These are phyloP conservation scores for Agrilus cyanescens DNA, from an alignment of 2,888 invertebrate genomes.

Conservation along the genomic window DNA sequence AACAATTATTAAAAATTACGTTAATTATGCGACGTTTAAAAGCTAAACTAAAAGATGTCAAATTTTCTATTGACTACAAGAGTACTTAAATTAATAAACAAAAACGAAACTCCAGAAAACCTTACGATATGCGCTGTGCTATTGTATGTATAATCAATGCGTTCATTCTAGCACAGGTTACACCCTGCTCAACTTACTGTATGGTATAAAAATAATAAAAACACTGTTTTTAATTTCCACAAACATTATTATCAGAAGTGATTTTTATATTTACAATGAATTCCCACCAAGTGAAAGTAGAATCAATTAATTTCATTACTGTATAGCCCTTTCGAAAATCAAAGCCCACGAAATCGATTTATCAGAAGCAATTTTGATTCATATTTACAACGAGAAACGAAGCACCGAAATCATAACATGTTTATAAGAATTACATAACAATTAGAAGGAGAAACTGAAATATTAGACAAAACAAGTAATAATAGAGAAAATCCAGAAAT, in stretches of 20 bases:
- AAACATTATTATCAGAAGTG: no score
- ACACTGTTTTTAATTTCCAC: no score
- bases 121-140: slow-evolving; percentile 4
- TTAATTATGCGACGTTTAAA: no score
- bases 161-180: slow-evolving; percentile 9
- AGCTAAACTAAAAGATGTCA: no score
- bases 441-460: slow-evolving; percentile 3
- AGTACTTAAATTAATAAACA: slow-evolving; percentile 2
- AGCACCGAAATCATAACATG: slow-evolving; percentile 5
- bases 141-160: slow-evolving; percentile 9
- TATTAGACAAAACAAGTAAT: slow-evolving; percentile 5
- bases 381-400: slow-evolving; percentile 13
- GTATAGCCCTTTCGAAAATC: slow-evolving; percentile 6
- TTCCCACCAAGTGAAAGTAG: no score
- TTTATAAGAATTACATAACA: slow-evolving; percentile 6
- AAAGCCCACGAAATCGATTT: slow-evolving; percentile 12
- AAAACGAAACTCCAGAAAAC: slow-evolving; percentile 5
- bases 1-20: no score
- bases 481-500: slow-evolving; percentile 8
- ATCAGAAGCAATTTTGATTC: slow-evolving; percentile 9
- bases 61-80: no score
- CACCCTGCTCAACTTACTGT: slow-evolving; percentile 4
- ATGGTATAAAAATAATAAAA: no score
- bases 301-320: no score
- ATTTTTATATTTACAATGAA: no score